Percentiles rank a stretch among this genome's conserved stretches.
Evolutionary conservation across 2,888 invertebrate genomes (phyloP).

Genomic region (Platycnemis pennipes): DNA sequence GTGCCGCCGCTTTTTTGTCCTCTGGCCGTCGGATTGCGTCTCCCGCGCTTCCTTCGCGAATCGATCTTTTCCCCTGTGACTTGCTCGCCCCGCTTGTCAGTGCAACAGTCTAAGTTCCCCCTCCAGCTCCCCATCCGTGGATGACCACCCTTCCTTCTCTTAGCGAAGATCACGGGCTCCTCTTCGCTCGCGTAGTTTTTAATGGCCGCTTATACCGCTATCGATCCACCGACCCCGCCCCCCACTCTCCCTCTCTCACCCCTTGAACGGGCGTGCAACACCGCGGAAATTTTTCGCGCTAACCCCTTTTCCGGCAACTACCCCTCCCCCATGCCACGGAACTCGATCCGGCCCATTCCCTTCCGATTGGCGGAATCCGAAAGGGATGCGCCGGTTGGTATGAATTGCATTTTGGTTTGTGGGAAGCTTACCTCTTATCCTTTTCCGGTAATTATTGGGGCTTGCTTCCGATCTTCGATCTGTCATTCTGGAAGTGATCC

Average conservation of each 20-base stretch:
- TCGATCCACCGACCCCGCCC: neutral
- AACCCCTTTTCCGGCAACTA: conserved; percentile 13
- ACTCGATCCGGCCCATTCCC: neutral
- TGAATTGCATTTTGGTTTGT: neutral
- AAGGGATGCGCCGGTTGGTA: neutral
- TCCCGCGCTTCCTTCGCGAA: neutral
- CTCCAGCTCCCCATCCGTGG: neutral
- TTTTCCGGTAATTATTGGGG: conserved; percentile 5
- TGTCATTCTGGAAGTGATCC: neutral
- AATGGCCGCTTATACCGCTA: conserved; percentile 36
- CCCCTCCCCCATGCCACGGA: neutral
- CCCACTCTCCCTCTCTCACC: neutral
- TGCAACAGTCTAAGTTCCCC: neutral
- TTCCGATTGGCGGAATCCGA: neutral
- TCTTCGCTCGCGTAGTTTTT: conserved; percentile 15
- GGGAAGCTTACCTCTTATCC: neutral
- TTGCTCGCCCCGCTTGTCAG: conserved; percentile 78
- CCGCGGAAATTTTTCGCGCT: conserved; percentile 31
- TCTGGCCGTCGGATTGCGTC: neutral
- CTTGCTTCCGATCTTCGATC: neutral
- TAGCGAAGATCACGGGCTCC: neutral
- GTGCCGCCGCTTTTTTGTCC: conserved; percentile 35
- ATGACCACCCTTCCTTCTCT: neutral
- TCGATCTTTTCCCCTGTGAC: conserved; percentile 74
- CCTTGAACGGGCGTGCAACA: conserved; percentile 18